Conservation (phyloP, 2,797 vertebrate genomes). For the Dicrostonyx torquatus region DNA sequence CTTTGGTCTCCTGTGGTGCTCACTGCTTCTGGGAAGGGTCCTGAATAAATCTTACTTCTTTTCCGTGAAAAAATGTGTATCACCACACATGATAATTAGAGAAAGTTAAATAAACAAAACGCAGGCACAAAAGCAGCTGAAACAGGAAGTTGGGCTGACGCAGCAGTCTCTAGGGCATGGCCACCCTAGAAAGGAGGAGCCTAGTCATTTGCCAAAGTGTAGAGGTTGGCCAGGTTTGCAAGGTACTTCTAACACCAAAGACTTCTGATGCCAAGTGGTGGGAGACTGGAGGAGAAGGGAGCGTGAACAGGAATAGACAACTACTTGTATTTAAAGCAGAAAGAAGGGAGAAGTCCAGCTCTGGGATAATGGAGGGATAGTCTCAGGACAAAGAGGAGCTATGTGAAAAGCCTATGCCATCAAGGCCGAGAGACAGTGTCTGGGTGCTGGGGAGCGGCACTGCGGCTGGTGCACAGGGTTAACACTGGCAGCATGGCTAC, state of each 20-base stretch:
- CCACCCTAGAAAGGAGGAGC: neutral
- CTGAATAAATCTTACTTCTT: constrained; percentile 18
- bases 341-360: neutral
- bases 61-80: constrained; percentile 1
- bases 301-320: neutral
- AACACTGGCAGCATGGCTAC: neutral
- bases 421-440: neutral
- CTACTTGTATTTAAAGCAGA: neutral
- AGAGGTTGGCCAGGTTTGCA: neutral
- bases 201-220: neutral
- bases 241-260: neutral
- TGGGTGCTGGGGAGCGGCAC: neutral
- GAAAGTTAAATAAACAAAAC: neutral
- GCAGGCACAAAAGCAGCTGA: neutral
- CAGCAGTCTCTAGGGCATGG: neutral
- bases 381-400: neutral
- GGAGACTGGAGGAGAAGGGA: neutral
- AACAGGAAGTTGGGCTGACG: neutral
- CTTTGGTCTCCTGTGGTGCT: neutral
- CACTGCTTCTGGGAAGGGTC: neutral
- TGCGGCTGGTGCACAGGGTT: neutral
- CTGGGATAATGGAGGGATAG: neutral
- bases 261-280: neutral
- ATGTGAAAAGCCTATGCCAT: neutral
- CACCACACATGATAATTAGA: neutral